A percentile compares a stretch with the other conserved stretches of the same genome.
Evolutionary conservation across 2,888 invertebrate species (phyloP).

Genomic region (Andrena praecox): DNA sequence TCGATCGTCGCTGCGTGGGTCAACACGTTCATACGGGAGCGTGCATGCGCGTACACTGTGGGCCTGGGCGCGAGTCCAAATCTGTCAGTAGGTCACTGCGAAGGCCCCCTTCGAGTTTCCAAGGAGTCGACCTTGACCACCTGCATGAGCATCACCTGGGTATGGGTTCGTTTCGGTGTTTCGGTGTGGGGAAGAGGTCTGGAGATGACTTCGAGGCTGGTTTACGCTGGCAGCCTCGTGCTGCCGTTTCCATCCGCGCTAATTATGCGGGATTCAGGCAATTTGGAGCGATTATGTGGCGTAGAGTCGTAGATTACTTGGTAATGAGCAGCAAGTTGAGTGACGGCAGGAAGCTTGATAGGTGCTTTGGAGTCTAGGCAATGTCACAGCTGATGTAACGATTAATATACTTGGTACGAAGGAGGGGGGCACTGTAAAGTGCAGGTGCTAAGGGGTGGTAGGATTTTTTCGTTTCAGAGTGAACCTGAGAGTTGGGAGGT

Average conservation of each 20-base stretch:
- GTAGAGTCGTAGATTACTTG: neutral
- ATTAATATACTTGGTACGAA: too few relatives aligned
- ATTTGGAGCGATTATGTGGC: neutral
- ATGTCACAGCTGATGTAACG: too few relatives aligned
- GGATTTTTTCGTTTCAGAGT: too few relatives aligned
- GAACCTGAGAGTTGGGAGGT: neutral
- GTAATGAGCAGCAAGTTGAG: neutral
- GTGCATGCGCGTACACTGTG: slow-evolving; percentile 15
- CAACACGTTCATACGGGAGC: slow-evolving; percentile 7
- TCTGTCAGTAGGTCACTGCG: slow-evolving; percentile 82
- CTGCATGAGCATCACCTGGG: neutral
- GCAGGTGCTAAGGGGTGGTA: too few relatives aligned
- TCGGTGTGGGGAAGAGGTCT: too few relatives aligned
- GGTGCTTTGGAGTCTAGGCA: neutral
- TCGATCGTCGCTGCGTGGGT: slow-evolving; percentile 40
- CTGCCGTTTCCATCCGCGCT: neutral
- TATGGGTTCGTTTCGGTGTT: too few relatives aligned
- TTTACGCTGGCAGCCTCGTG: neutral
- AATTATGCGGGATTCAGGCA: neutral
- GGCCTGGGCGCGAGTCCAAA: slow-evolving; percentile 76
- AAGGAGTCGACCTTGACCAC: slow-evolving; percentile 65
- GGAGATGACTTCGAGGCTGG: neutral
- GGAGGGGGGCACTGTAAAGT: too few relatives aligned
- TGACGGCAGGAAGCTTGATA: neutral
- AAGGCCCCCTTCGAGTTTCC: slow-evolving; percentile 47